Base-by-base conservation (phyloP, 2,888 invertebrate genomes). In the Parelbella ahira region DNA sequence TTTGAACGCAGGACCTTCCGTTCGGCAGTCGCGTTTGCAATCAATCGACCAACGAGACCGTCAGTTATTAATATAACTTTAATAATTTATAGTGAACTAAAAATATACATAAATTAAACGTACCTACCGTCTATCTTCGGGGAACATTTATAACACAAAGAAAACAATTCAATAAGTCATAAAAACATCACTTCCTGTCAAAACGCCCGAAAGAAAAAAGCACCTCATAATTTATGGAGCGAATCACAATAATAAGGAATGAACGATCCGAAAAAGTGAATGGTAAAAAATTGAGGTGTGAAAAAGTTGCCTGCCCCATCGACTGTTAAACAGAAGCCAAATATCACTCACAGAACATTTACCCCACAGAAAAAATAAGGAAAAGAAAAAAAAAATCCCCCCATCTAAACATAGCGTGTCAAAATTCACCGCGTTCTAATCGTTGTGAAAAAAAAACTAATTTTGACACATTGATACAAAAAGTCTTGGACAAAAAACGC, bases 271-370 rank as follows among this genome's bases (percentile, higher is more conserved):
- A 49, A 49, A 45, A 50, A 38, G 11, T 34, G 42, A 49, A 44
- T 32, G 29, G 4, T 3, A 24, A 27, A 52, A 49, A 51, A 38
- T 29, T 23, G 18, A 45, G 45, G 49, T 51, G 52, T 55, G 60
- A 67, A 67, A 70, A 67, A 58, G 37, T 33, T 43, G 55, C 60
- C 48, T 47, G 57, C 58, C 63, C 74, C 75, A 69, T 64, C 60
- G 59, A 65, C 69, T 72, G 76, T 80, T 68, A 74, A 76, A 83
- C 75, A 67, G 75, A 63, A 73, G 76, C 68, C 56, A 63, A 68
- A 65, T 67, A 69, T 63, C 68, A 77, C 71, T 68, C 49, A 57
- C 57, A 54, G 58, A 63, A 61, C 59, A 58, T 50, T 61, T 61
- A 64, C 60, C 44, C 44, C 36, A 46, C 56, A 55, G 51, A 56